Base-by-base conservation (phyloP, 1,140 invertebrate species). In the Manduca sexta region DNA sequence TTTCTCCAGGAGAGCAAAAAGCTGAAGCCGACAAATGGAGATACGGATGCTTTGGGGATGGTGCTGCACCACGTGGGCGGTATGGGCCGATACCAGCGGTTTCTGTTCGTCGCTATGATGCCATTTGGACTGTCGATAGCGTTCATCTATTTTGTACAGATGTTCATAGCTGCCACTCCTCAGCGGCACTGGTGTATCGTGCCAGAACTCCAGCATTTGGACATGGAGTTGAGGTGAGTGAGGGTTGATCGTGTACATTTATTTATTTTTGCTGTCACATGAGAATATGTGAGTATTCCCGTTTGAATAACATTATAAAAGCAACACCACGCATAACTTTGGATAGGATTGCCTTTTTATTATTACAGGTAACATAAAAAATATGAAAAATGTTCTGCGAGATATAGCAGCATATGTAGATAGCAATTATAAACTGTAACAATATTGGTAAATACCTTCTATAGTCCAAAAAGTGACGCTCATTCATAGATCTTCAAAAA, bases 81-180 rank as follows among this genome's bases (percentile, higher is more conserved):
- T 54, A 91, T 89, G 62, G 91, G 91, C 1, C 84, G 79, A 2
- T 93, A 93, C 69, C 92, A 93, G 79, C 82, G 91, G 30, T 57
- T 92, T n/a, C 88, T 89, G 72, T 89, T 92, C 52, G 72, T 91
- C 1, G 84, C 89, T 5, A 83, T 83, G 79, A 37, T 65, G 21
- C 81, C 81, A 0, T 80, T 83, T 38, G 77, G 75, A 0, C 58
- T 92, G 2, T 90, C 91, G 11, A 89, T 89, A 45, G 89, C 90
- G 1, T 92, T 91, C 65, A 88, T 92, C 35, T 90, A 90, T 54
- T 92, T 91, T 79, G 90, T 89, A 58, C 92, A 93, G 69, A 86
- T 92, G 57, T 92, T 92, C 73, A 89, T 92, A 79, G 85, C 90
- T 0, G 72, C 72, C 7, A 86, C 88, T 0, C 85, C 84, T 2